Percentiles rank a stretch among this genome's conserved stretches.
phyloP scores from a whole-genome alignment of 2,888 invertebrate species.

The Julus scanicus region DNA sequence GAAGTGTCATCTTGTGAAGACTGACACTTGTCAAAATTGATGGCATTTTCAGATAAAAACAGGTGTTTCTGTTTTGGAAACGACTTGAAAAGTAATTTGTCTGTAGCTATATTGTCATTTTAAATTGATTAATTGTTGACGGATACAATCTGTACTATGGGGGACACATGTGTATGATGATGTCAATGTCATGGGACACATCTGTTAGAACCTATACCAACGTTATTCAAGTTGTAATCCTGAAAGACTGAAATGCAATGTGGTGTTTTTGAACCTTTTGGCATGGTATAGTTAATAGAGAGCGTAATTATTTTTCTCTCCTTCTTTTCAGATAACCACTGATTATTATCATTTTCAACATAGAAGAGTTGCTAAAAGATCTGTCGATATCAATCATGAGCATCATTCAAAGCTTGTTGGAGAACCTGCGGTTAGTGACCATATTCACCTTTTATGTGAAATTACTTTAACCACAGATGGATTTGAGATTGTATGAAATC shows the following conservation, averaged over 20 bases:
- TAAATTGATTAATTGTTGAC: neutral
- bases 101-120: too few species aligned
- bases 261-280: too few species aligned
- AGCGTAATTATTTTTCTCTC: conserved; percentile 55
- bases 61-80: neutral
- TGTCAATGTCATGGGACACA: neutral
- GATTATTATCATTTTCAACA: conserved; percentile 89
- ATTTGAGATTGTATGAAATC: too few species aligned
- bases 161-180: neutral
- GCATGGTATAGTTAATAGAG: neutral
- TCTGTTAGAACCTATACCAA: too few species aligned
- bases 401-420: conserved; percentile 78
- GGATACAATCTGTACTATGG: neutral
- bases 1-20: too few species aligned
- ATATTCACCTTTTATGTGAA: neutral
- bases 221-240: too few species aligned
- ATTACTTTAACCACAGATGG: too few species aligned
- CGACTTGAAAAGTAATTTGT: too few species aligned
- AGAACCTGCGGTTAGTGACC: conserved; percentile 76
- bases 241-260: too few species aligned
- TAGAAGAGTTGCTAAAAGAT: conserved; percentile 80
- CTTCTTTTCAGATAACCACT: conserved; percentile 80
- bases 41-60: neutral
- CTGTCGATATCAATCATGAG: conserved; percentile 75
- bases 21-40: neutral